A percentile compares a stretch with the other conserved stretches of the same genome.
phyloP scores from a whole-genome alignment of 2,888 invertebrate species.

The Dinocampus coccinellae region DNA sequence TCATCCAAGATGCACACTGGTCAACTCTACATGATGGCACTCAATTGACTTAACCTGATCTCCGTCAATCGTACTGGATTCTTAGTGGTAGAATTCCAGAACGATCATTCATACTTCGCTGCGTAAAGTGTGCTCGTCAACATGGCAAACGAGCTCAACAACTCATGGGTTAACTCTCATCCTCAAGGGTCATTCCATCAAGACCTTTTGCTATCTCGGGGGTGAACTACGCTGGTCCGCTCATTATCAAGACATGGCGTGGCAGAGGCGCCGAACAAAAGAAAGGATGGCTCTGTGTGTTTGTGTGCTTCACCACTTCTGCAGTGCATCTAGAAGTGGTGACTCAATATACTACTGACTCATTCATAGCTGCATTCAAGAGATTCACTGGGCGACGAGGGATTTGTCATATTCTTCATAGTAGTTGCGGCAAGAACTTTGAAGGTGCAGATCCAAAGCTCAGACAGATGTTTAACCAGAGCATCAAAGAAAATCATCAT shows the following conservation, averaged over 20 bases:
- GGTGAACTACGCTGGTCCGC: constrained; percentile 43
- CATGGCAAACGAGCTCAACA: constrained; percentile 35
- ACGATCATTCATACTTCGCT: constrained; percentile 32
- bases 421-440: constrained; percentile 45
- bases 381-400: constrained; percentile 45
- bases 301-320: constrained; percentile 45
- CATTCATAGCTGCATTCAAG: constrained; percentile 43
- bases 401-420: constrained; percentile 32
- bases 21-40: constrained; percentile 39
- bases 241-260: constrained; percentile 26
- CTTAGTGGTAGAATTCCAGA: constrained; percentile 33
- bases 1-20: constrained; percentile 30
- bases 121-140: constrained; percentile 13
- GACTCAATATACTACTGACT: constrained; percentile 37
- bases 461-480: not conserved
- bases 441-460: constrained; percentile 29
- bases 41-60: constrained; percentile 18
- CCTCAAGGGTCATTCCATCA: constrained; percentile 29
- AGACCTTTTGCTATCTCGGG: constrained; percentile 34
- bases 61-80: constrained; percentile 35
- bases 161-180: constrained; percentile 53
- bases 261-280: constrained; percentile 25
- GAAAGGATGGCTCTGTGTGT: constrained; percentile 46
- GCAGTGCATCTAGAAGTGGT: constrained; percentile 49
- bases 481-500: not conserved